Conservation (phyloP, 2,797 vertebrate genomes). For the Pelobates cultripes region DNA sequence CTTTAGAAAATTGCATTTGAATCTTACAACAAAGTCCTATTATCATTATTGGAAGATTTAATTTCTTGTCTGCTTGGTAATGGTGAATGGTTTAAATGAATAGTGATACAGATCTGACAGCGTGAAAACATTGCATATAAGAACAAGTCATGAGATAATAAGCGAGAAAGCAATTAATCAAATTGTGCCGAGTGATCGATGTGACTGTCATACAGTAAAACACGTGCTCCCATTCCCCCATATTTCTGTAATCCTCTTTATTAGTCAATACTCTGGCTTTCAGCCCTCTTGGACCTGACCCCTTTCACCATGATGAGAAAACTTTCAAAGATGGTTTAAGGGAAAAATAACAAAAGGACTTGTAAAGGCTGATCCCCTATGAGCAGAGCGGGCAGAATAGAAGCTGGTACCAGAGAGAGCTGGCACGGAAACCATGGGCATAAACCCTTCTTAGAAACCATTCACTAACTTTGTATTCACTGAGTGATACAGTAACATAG, state of each 20-base stretch:
- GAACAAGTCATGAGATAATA: constrained; percentile 27
- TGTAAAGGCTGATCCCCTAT: too few relatives aligned
- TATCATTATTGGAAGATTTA: neutral
- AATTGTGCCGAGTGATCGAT: constrained; percentile 21
- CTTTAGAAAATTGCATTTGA: neutral
- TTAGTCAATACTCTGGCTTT: neutral
- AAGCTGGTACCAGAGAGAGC: too few relatives aligned
- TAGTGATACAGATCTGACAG: neutral
- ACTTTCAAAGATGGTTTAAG: too few relatives aligned
- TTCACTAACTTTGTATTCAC: too few relatives aligned
- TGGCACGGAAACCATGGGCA: too few relatives aligned
- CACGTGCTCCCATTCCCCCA: neutral
- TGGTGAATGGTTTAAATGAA: neutral
- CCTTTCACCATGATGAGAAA: constrained; percentile 13
- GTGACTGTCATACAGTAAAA: neutral
- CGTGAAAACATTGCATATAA: constrained; percentile 18
- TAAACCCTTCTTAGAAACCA: too few relatives aligned
- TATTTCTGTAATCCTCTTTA: neutral
- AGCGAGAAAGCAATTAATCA: constrained; percentile 18
- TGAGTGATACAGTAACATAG: too few relatives aligned
- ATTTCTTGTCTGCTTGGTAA: neutral
- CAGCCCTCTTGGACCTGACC: constrained; percentile 8
- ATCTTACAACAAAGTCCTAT: neutral
- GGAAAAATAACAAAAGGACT: too few relatives aligned
- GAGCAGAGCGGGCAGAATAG: constrained; percentile 13